These are phyloP conservation scores for Clepsis dumicolana DNA, from an alignment of 2,888 invertebrate species.

Conservation along the genomic window DNA sequence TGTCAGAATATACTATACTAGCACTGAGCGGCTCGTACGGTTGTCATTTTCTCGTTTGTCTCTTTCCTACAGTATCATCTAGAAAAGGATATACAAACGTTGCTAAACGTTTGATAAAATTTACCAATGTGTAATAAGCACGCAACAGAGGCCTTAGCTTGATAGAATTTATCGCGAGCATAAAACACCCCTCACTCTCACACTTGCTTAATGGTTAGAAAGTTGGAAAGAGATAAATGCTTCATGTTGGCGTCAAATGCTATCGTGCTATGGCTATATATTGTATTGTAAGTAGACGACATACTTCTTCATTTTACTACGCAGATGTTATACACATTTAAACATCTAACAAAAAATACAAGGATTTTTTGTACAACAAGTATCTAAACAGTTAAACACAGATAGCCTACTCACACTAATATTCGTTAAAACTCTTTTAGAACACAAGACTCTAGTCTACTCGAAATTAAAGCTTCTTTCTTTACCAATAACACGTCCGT, in stretches of 20 bases:
- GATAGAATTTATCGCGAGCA: too few species aligned
- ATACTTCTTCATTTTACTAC: constrained; percentile 8
- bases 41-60: not conserved
- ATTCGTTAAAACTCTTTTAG: constrained; percentile 66
- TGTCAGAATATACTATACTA: not conserved
- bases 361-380: constrained; percentile 41
- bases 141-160: too few species aligned
- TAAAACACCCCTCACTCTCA: not conserved
- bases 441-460: constrained; percentile 82
- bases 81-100: not conserved
- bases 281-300: not conserved
- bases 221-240: not conserved
- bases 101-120: not conserved
- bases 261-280: not conserved
- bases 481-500: constrained; percentile 76
- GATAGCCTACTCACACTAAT: constrained; percentile 58
- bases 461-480: constrained; percentile 83
- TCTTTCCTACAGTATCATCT: not conserved
- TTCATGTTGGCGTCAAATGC: not conserved
- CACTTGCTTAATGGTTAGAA: not conserved
- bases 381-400: constrained; percentile 46
- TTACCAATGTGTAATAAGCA: too few species aligned
- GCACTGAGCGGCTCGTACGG: not conserved
- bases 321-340: constrained; percentile 19
- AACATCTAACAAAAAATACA: constrained; percentile 36